Evolutionary conservation across 2,113 vertebrate species (phyloP).

Genomic region (Saguinus midas): DNA sequence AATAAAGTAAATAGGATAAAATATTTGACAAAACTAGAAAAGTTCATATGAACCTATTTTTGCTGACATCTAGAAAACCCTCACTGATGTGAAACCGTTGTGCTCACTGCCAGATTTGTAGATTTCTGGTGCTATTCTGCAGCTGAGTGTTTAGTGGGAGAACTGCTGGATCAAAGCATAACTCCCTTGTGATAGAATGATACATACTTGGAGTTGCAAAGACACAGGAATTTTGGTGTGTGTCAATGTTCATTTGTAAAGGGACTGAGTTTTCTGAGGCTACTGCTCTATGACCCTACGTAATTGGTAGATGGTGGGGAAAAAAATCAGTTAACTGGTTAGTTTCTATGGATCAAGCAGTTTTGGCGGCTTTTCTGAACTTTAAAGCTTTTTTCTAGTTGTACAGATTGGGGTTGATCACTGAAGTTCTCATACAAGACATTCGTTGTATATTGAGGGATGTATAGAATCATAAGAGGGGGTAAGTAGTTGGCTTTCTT

Average conservation of each 20-base stretch:
- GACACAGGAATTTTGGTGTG: background rate
- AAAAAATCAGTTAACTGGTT: background rate
- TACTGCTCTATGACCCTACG: background rate
- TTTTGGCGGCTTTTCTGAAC: background rate
- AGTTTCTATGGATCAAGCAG: background rate
- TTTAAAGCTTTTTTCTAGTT: background rate
- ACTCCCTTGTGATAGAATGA: background rate
- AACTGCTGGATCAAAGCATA: background rate
- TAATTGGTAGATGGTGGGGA: background rate
- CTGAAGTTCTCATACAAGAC: background rate
- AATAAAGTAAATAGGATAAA: background rate
- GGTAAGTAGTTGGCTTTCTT: background rate
- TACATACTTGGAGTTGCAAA: background rate
- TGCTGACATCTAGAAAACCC: constrained; percentile 1
- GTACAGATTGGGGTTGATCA: background rate
- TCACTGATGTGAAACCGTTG: background rate
- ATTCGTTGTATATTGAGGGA: background rate
- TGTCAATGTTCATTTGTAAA: background rate
- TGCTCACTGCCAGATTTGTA: background rate
- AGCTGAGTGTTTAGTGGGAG: background rate
- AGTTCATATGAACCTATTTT: background rate
- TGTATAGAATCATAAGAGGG: background rate
- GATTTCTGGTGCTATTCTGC: background rate
- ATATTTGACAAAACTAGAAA: background rate
- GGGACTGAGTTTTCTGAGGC: background rate